Evolutionary conservation across 2,888 invertebrate genomes (phyloP).

Genomic region (Gryllus longicercus): DNA sequence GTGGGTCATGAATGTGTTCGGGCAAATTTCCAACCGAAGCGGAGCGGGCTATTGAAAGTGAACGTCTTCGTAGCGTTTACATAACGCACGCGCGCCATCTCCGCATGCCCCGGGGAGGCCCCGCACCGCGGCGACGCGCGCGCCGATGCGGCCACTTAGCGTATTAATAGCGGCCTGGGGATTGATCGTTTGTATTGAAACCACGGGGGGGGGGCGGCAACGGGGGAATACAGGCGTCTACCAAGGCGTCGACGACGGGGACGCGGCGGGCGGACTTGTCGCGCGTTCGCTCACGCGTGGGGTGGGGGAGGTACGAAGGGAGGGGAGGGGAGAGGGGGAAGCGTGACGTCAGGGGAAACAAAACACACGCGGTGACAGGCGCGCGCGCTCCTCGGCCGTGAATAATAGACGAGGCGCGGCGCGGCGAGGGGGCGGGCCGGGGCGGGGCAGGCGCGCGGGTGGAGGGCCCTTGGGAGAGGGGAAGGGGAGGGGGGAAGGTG

Average conservation of each 20-base stretch:
- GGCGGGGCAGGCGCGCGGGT: too few relatives aligned
- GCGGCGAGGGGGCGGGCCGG: neutral
- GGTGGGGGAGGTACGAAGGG: neutral
- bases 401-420: neutral
- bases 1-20: too few relatives aligned
- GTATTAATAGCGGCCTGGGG: neutral
- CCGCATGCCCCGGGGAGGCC: too few relatives aligned
- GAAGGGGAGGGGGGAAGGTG: neutral
- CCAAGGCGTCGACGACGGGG: neutral
- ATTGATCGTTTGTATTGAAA: slow-evolving; percentile 5
- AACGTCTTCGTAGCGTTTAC: too few relatives aligned
- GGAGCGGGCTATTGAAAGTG: too few relatives aligned
- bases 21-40: too few relatives aligned
- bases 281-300: neutral
- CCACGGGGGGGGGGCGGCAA: neutral
- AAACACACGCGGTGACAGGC: neutral
- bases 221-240: neutral
- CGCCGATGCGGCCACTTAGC: neutral
- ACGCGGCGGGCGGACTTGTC: neutral
- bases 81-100: too few relatives aligned
- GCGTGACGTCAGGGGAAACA: neutral
- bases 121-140: too few relatives aligned
- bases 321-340: neutral
- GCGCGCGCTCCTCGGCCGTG: neutral
- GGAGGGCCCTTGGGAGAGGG: neutral